A percentile compares a stretch with the other conserved stretches of the same genome.
These are phyloP conservation scores for Premnoplex brunnescens DNA, from an alignment of 2,797 vertebrate genomes.

Conservation along the genomic window DNA sequence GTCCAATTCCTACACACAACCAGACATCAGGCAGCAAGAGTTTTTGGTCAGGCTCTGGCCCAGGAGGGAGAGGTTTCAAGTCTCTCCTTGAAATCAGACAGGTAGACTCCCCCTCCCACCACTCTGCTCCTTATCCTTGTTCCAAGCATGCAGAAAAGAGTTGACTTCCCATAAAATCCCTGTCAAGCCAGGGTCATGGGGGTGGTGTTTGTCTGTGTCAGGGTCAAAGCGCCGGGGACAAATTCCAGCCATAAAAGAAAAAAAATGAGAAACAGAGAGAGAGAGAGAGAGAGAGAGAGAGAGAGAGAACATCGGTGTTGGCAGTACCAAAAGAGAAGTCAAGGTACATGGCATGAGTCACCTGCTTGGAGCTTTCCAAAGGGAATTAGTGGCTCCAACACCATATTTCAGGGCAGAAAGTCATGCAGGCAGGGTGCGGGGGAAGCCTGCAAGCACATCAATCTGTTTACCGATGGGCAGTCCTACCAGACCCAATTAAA, in stretches of 20 bases:
- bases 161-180: background rate
- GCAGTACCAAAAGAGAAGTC: background rate
- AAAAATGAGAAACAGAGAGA: background rate
- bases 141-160: background rate
- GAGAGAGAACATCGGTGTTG: background rate
- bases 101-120: background rate
- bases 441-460: background rate
- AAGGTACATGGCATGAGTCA: conserved; percentile 18
- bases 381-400: background rate
- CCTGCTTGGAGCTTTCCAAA: background rate
- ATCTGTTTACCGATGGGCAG: background rate
- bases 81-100: rapidly evolving
- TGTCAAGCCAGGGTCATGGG: background rate
- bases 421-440: background rate
- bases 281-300: background rate
- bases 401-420: background rate
- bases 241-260: conserved; percentile 40
- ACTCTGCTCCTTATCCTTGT: rapidly evolving
- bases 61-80: background rate
- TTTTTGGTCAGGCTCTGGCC: background rate
- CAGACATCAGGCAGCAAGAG: background rate
- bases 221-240: background rate
- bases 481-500: background rate
- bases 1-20: rapidly evolving
- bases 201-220: background rate